Percentiles rank a stretch among this genome's conserved stretches.
These are phyloP conservation scores for Agonopterix subpropinquella DNA, from an alignment of 2,888 invertebrate genomes.

Conservation along the genomic window DNA sequence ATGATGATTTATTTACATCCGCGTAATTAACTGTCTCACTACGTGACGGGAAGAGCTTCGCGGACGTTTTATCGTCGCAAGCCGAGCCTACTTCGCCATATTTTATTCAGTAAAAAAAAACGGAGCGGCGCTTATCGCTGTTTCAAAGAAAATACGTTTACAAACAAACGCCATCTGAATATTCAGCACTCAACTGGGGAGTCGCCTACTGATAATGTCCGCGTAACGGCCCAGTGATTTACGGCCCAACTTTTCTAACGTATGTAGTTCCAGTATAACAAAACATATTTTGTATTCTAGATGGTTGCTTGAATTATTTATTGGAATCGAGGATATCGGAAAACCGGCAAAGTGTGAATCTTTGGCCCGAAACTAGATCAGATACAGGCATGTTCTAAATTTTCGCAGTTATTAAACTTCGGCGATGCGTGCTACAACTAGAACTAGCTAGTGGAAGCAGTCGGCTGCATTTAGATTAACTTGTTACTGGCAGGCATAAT, in stretches of 20 bases:
- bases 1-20: slow-evolving; percentile 75
- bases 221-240: slow-evolving; percentile 56
- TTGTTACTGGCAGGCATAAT: slow-evolving; percentile 74
- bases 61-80: slow-evolving; percentile 63
- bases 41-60: slow-evolving; percentile 70
- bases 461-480: slow-evolving; percentile 72
- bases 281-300: background rate
- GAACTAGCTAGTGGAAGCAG: slow-evolving; percentile 46
- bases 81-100: slow-evolving; percentile 54
- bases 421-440: slow-evolving; percentile 59
- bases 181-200: slow-evolving; percentile 58
- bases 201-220: slow-evolving; percentile 60
- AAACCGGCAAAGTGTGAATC: slow-evolving; percentile 11
- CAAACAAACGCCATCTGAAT: slow-evolving; percentile 68
- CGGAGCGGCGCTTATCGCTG: slow-evolving; percentile 62
- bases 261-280: slow-evolving; percentile 10
- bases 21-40: slow-evolving; percentile 74
- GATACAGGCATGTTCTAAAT: slow-evolving; percentile 52
- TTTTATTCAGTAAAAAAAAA: slow-evolving; percentile 65
- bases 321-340: background rate
- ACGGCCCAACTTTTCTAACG: slow-evolving; percentile 48
- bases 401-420: slow-evolving; percentile 65
- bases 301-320: background rate
- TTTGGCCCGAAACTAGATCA: slow-evolving; percentile 33
- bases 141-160: slow-evolving; percentile 61